phyloP scores from a whole-genome alignment of 1,140 invertebrate species.

The Sinella curviseta region DNA sequence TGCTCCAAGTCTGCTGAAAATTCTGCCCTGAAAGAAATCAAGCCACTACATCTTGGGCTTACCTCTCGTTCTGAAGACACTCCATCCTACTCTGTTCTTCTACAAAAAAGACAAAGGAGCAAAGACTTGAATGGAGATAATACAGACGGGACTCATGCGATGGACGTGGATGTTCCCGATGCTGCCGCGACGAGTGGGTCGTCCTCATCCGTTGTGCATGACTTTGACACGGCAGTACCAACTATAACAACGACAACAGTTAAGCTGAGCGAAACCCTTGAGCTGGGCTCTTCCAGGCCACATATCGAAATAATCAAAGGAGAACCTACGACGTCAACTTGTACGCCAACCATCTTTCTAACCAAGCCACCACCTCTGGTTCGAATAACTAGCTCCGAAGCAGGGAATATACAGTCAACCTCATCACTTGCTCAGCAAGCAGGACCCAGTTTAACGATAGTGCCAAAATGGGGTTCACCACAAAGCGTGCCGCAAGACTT shows the following conservation, averaged over 20 bases:
- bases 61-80: slow-evolving; percentile 40
- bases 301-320: neutral
- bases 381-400: slow-evolving; percentile 35
- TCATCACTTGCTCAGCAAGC: neutral
- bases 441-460: neutral
- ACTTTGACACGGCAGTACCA: neutral
- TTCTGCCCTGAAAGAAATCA: slow-evolving; percentile 48
- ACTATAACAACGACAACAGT: too few relatives aligned
- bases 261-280: neutral
- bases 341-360: neutral
- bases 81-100: slow-evolving; percentile 33
- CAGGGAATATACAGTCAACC: neutral
- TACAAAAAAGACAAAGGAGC: slow-evolving; percentile 28
- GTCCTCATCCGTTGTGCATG: neutral
- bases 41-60: slow-evolving; percentile 42
- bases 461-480: slow-evolving; percentile 31
- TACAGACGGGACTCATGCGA: neutral
- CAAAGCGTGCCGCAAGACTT: slow-evolving; percentile 46
- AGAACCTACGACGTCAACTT: neutral
- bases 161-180: neutral
- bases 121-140: slow-evolving; percentile 1
- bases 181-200: neutral
- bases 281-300: neutral
- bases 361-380: slow-evolving; percentile 46
- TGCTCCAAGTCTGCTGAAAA: slow-evolving; percentile 58